Conservation (phyloP, 2,888 invertebrate species). For the Oligia latruncula region DNA sequence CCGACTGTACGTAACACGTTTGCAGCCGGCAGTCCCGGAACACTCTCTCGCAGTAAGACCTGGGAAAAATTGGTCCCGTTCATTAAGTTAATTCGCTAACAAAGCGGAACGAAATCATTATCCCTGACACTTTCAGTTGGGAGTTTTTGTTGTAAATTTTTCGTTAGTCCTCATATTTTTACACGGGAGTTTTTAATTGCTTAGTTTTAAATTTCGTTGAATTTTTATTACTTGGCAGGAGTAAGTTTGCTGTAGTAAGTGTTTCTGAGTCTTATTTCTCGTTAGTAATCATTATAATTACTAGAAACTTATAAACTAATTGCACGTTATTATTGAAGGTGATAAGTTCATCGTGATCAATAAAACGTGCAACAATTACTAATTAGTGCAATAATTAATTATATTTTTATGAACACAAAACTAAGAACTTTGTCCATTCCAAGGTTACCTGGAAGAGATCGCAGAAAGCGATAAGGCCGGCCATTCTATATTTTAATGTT, state of each 20-base stretch:
- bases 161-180: constrained; percentile 35
- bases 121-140: constrained; percentile 50
- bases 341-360: neutral
- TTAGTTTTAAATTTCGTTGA: constrained; percentile 22
- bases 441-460: neutral
- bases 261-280: neutral
- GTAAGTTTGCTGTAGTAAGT: constrained; percentile 1
- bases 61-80: constrained; percentile 74
- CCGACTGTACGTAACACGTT: constrained; percentile 98
- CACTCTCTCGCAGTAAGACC: constrained; percentile 96
- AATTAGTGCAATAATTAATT: neutral
- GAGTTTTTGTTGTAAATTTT: constrained; percentile 44
- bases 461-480: neutral
- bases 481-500: neutral
- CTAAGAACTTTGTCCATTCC: neutral
- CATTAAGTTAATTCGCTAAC: constrained; percentile 64
- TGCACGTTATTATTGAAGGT: neutral
- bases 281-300: neutral
- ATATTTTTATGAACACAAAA: neutral
- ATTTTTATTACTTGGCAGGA: constrained; percentile 31
- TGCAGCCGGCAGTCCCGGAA: constrained; percentile 97
- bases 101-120: constrained; percentile 62
- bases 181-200: constrained; percentile 31
- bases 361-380: neutral
- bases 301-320: too few species aligned